Conservation (phyloP, 1,140 invertebrate genomes). For the Hormaphis cornu region DNA sequence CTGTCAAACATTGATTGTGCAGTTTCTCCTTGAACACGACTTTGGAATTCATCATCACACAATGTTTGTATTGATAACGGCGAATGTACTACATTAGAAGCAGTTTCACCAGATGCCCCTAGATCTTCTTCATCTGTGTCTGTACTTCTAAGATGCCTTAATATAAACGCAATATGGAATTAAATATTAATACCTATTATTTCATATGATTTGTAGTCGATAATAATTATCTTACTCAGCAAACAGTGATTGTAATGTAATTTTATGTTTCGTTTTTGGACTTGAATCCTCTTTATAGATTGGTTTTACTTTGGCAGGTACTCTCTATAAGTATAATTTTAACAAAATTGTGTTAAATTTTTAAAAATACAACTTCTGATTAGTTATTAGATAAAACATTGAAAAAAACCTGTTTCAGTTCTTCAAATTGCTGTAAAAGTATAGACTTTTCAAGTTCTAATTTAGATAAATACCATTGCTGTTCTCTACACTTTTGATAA, state of each 20-base stretch:
- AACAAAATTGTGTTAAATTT: not conserved
- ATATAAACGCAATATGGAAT: not conserved
- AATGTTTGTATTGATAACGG: constrained; percentile 1
- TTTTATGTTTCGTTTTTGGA: constrained; percentile 8
- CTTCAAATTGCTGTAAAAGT: constrained; percentile 6
- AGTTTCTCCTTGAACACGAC: constrained; percentile 22
- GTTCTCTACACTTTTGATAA: constrained; percentile 84
- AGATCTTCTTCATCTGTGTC: not conserved
- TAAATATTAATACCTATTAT: too few relatives aligned
- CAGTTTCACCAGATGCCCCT: not conserved
- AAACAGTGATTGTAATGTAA: constrained; percentile 27
- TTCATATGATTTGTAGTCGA: not conserved
- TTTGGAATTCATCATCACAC: constrained; percentile 5
- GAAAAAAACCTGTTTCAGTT: not conserved
- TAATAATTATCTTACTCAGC: not conserved
- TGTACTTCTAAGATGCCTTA: not conserved
- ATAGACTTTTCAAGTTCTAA: constrained; percentile 14
- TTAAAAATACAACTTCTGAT: too few relatives aligned
- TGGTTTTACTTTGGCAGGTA: constrained; percentile 2
- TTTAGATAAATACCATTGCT: constrained; percentile 80
- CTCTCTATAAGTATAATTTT: constrained; percentile 15
- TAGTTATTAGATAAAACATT: not conserved
- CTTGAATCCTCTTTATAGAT: not conserved
- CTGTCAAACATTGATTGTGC: constrained; percentile 11
- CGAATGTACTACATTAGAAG: not conserved